Conservation (phyloP, 2,113 vertebrate species). For the Galeopterus variegatus region DNA sequence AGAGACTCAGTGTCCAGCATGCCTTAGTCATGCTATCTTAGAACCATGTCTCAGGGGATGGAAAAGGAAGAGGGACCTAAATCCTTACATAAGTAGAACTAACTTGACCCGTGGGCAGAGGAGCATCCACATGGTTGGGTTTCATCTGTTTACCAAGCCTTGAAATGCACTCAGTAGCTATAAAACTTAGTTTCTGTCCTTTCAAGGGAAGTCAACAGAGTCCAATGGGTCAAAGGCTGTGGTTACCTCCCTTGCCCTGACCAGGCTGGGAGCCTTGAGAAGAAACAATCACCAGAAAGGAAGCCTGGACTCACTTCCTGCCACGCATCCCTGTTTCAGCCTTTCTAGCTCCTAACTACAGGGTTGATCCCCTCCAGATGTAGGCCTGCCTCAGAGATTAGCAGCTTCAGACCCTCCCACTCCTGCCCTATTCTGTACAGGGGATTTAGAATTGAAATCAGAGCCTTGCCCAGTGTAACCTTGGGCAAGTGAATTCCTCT, state of each 20-base stretch:
- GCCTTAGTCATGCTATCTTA: not conserved
- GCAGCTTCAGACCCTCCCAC: not conserved
- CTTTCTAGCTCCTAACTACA: not conserved
- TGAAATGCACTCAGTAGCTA: not conserved
- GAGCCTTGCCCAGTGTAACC: not conserved
- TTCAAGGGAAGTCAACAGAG: not conserved
- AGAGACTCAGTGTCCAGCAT: not conserved
- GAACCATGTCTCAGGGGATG: not conserved
- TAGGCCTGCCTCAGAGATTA: not conserved
- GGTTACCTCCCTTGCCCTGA: not conserved
- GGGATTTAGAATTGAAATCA: slow-evolving; percentile 49
- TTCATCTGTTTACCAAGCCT: not conserved
- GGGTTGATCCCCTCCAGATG: no score
- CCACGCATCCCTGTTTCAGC: not conserved
- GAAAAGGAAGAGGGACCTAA: not conserved
- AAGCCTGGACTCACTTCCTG: not conserved
- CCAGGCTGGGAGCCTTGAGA: not conserved
- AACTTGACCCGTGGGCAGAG: not conserved
- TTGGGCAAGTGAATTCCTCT: not conserved
- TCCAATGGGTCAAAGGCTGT: not conserved
- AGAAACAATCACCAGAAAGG: not conserved
- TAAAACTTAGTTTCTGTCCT: not conserved
- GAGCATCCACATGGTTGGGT: not conserved
- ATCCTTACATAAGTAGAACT: not conserved
- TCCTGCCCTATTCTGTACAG: no score